phyloP scores from a whole-genome alignment of 2,797 vertebrate genomes.

The Microcaecilia unicolor region DNA sequence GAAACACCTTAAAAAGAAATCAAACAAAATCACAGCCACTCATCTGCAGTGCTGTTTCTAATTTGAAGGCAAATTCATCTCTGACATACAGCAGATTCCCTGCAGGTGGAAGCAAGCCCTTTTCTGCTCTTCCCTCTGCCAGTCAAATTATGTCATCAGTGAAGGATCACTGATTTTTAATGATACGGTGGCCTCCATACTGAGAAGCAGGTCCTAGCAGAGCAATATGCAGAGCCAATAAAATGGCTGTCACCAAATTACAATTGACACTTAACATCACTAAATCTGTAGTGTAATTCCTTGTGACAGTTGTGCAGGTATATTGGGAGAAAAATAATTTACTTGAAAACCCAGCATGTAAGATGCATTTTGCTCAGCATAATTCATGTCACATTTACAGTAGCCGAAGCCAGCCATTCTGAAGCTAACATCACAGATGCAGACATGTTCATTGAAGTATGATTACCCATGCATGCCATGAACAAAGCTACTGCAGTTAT shows the following conservation, averaged over 20 bases:
- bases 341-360: conserved; percentile 58
- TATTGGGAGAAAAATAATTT: conserved; percentile 88
- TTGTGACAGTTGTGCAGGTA: conserved; percentile 87
- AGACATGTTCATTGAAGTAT: conserved; percentile 21
- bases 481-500: no score
- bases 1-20: conserved; percentile 66
- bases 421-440: conserved; percentile 52
- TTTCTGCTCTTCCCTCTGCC: conserved; percentile 66
- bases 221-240: conserved; percentile 79
- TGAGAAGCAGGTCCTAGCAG: conserved; percentile 59
- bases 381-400: conserved; percentile 64
- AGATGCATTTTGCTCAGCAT: conserved; percentile 54
- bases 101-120: conserved; percentile 61
- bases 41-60: conserved; percentile 85
- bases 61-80: conserved; percentile 87
- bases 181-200: conserved; percentile 69
- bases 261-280: conserved; percentile 76
- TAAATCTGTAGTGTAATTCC: conserved; percentile 76
- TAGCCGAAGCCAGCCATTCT: conserved; percentile 59
- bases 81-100: conserved; percentile 70
- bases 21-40: conserved; percentile 80
- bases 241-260: conserved; percentile 91
- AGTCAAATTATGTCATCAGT: conserved; percentile 86
- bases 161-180: conserved; percentile 85
- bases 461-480: conserved; percentile 40